These are phyloP conservation scores for Rhyacophila evoluta DNA, from an alignment of 2,888 invertebrate genomes.

Conservation along the genomic window DNA sequence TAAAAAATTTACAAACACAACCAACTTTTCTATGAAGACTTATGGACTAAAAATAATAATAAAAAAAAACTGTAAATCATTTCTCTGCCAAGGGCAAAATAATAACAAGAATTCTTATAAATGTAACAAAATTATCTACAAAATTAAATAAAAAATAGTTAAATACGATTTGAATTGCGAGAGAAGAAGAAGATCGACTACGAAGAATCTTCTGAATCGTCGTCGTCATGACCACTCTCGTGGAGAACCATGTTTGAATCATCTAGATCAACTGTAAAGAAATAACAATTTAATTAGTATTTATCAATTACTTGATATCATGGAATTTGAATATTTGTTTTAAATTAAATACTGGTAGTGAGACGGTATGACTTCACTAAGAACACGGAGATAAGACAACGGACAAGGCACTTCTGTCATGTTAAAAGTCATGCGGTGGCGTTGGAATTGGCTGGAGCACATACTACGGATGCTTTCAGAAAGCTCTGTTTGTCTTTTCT, in stretches of 20 bases:
- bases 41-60: background rate
- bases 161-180: conserved; percentile 29
- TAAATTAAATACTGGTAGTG: too few species aligned
- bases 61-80: conserved; percentile 20
- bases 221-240: conserved; percentile 36
- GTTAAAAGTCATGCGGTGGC: too few species aligned
- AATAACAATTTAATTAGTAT: too few species aligned
- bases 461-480: too few species aligned
- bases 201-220: conserved; percentile 41
- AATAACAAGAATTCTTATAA: conserved; percentile 29
- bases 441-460: too few species aligned
- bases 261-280: conserved; percentile 44
- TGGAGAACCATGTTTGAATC: conserved; percentile 40
- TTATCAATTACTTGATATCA: too few species aligned
- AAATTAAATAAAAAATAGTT: conserved; percentile 41
- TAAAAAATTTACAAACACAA: conserved; percentile 7
- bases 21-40: background rate
- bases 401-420: too few species aligned
- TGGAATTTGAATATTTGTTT: too few species aligned
- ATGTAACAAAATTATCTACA: conserved; percentile 43
- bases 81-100: background rate
- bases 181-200: conserved; percentile 37
- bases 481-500: too few species aligned
- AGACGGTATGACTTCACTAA: too few species aligned
- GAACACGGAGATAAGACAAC: too few species aligned